Evolutionary conservation across 2,888 invertebrate species (phyloP).

Genomic region (Dryomyza anilis): DNA sequence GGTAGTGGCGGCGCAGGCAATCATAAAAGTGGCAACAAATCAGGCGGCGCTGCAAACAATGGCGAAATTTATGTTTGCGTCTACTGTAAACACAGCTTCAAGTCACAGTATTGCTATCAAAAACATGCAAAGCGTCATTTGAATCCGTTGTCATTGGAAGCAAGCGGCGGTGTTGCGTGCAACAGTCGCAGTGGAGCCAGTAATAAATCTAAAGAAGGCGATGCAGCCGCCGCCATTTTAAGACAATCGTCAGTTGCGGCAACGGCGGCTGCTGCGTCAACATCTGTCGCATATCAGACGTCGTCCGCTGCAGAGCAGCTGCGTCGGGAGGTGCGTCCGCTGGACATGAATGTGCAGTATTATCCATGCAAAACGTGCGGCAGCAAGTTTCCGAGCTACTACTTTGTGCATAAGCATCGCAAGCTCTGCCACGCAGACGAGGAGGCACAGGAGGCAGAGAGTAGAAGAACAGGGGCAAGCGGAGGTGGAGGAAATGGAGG

Average conservation of each 20-base stretch:
- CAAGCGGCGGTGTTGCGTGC: constrained; percentile 45
- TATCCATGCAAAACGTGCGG: constrained; percentile 94
- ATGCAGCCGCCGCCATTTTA: no score
- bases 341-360: constrained; percentile 84
- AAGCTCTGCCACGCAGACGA: constrained; percentile 78
- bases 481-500: constrained; percentile 12
- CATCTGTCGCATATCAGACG: background rate
- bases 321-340: constrained; percentile 68
- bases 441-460: constrained; percentile 41
- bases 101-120: constrained; percentile 84
- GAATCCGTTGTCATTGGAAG: constrained; percentile 68
- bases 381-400: constrained; percentile 89
- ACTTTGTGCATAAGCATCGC: constrained; percentile 90
- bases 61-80: constrained; percentile 70
- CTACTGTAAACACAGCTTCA: constrained; percentile 80
- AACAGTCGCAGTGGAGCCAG: no score
- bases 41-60: constrained; percentile 34
- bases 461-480: background rate
- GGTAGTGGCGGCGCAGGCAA: constrained; percentile 11
- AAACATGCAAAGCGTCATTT: constrained; percentile 76
- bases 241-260: constrained; percentile 3
- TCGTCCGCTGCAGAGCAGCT: constrained; percentile 43
- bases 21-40: constrained; percentile 41
- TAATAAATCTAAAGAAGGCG: no score
- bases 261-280: constrained; percentile 16